Base-by-base conservation (phyloP, 2,113 vertebrate genomes). In the Bubo scandiacus region DNA sequence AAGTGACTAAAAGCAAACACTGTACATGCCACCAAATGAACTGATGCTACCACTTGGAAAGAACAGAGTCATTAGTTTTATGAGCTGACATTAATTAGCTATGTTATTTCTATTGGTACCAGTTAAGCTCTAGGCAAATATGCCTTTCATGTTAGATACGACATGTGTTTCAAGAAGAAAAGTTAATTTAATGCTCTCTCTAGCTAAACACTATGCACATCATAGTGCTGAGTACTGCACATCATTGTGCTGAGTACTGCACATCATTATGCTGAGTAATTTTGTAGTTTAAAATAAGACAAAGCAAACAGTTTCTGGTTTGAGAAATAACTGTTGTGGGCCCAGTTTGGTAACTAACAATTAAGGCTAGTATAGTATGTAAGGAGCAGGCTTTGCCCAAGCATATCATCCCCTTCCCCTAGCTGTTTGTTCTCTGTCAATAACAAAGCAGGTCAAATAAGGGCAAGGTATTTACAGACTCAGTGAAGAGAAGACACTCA, bases 21-120 rank as follows among this genome's bases (percentile, higher is more conserved):
- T 15, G 30, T 34, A 66, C 12, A 58, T 51, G 34, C 18, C 71
- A 95, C 38, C 30, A 54, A 54, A 57, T 43, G 77, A 94, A 95
- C 5, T 32, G 66, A 72, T 95, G 61, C 38, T 95, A 80, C 51
- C 51, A 62, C 43, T 89, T 93, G 45, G 86, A 94, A 96, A 94
- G 27, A 95, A 71, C 67, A 65, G 8, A 88, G 73, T 70, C 40
- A 79, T 90, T 72, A 88, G 30, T 71, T 96, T 95, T 73, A 81
- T 52, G 62, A 77, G 81, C 91, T 71, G 81, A 92, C 36, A 88
- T 93, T 96, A 97, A 96, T 92, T 74, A 78, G 58, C 78, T 59
- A 66, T 59, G 54, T 91, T 84, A 65, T 45, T 92, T 79, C 81
- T 92, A 78, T 18, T 93, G 62, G 79, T 94, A 66, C 43, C 63